Base-by-base conservation (phyloP, 1,140 invertebrate genomes). In the Octopus sinensis region DNA sequence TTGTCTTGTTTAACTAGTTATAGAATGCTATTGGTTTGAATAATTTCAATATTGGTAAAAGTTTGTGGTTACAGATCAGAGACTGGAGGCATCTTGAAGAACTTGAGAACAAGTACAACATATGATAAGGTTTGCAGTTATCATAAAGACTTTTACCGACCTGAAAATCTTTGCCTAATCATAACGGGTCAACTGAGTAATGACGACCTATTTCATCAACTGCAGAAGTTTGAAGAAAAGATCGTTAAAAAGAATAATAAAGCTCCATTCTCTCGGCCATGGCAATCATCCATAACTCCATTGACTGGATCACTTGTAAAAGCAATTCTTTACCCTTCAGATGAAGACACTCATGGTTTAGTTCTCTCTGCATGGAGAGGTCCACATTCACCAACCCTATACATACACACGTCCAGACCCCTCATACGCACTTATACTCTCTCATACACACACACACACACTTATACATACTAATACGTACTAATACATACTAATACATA, bases 141-240 rank as follows among this genome's bases (percentile, higher is more conserved):
- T 87, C 97, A 98, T 87, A 94, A 94, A 86, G 91, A 95, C 79
- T 97, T 95, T 91, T 98, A 98, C 90, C 92, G 96, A 54, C 93
- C 96, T n/a, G 95, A 96, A 90, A 98, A 98, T 90, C 90, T 97
- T 76, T 94, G 94, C 82, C 90, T 98, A 4, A 94, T 97, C 81
- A 93, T 98, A 77, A 94, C 94, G 73, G 96, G 96, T 0, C 93
- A 94, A 90, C 93, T 98, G 6, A 93, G 94, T 78, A 92, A 94
- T 73, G 91, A 94, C 4, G 93, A 96, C 85, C 93, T 97, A 4
- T 96, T 97, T 88, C 91, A 93, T 86, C 93, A 93, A 13, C 88
- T 97, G 43, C 90, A 93, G 84, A 92, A 93, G 53, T 89, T 96
- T 17, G 95, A 97, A 90, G 92, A 95, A 81, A 96, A 95, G 91